Conservation (phyloP, 2,797 vertebrate genomes). For the Cyprinodon diabolis region DNA sequence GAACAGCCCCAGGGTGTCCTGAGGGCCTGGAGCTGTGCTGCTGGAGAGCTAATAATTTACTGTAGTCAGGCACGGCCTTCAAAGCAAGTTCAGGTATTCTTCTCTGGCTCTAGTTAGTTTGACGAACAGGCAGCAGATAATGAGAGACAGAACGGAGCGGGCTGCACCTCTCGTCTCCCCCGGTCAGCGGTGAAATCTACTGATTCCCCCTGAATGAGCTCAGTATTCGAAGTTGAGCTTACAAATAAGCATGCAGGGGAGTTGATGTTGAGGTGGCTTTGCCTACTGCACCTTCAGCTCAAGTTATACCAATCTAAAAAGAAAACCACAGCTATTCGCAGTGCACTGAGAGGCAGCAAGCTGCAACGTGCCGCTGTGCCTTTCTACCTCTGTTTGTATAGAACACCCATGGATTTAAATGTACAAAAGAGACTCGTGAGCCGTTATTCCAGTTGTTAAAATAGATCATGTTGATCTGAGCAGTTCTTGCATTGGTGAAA, state of each 20-base stretch:
- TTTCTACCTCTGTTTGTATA: constrained; percentile 8
- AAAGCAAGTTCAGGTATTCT: constrained; percentile 72
- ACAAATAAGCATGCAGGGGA: background rate
- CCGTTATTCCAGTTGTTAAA: background rate
- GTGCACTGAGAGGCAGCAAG: background rate
- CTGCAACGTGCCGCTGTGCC: constrained; percentile 2
- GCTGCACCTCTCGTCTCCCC: constrained; percentile 41
- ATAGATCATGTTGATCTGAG: constrained; percentile 4
- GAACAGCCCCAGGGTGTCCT: constrained; percentile 61
- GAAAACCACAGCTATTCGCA: constrained; percentile 24
- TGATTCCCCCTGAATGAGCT: constrained; percentile 52
- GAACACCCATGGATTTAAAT: background rate
- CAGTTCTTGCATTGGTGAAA: background rate
- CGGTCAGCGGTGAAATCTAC: constrained; percentile 45
- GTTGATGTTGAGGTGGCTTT: constrained; percentile 16
- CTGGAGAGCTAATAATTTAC: constrained; percentile 67
- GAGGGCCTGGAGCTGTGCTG: constrained; percentile 52
- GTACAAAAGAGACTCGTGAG: background rate
- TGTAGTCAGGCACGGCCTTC: constrained; percentile 61
- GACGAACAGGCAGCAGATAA: constrained; percentile 67
- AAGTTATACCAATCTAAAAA: background rate
- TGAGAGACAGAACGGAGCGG: constrained; percentile 62
- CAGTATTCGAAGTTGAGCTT: constrained; percentile 27
- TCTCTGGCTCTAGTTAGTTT: constrained; percentile 64
- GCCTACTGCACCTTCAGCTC: background rate